Evolutionary conservation across 2,888 invertebrate genomes (phyloP).

Genomic region (Hemistola chrysoprasaria): DNA sequence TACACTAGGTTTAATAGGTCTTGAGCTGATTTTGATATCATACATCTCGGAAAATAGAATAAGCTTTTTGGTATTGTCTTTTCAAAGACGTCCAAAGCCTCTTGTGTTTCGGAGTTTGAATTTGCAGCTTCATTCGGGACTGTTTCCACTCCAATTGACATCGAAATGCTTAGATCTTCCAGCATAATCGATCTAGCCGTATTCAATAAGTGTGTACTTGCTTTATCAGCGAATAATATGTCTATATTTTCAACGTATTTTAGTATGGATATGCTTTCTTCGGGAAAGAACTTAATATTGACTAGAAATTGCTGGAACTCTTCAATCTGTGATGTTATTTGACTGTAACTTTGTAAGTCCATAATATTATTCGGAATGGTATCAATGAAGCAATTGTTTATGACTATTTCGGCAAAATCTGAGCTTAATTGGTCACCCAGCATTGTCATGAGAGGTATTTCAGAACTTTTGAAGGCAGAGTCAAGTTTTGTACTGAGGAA

Average conservation of each 20-base stretch:
- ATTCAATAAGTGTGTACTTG: conserved; percentile 86
- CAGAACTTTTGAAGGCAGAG: conserved; percentile 39
- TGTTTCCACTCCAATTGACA: conserved; percentile 78
- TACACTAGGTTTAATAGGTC: conserved; percentile 85
- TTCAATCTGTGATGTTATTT: conserved; percentile 84
- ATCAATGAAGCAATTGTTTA: conserved; percentile 87
- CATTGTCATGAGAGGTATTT: conserved; percentile 74
- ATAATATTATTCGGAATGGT: conserved; percentile 89
- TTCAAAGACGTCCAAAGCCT: conserved; percentile 64
- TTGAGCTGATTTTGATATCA: conserved; percentile 83
- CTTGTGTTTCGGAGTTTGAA: conserved; percentile 42
- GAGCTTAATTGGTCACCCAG: conserved; percentile 80
- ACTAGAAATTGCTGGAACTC: conserved; percentile 85
- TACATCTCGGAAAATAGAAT: conserved; percentile 79
- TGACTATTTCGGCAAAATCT: conserved; percentile 84
- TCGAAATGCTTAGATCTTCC: conserved; percentile 90
- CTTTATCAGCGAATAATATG: conserved; percentile 88
- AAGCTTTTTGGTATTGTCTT: conserved; percentile 67
- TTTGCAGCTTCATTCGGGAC: conserved; percentile 41
- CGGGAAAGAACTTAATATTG: conserved; percentile 81
- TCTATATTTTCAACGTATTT: conserved; percentile 89
- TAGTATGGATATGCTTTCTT: conserved; percentile 79
- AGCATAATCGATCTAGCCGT: conserved; percentile 88
- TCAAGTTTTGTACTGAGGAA: conserved; percentile 82
- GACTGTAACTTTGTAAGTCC: conserved; percentile 85